Evolutionary conservation across 1,140 invertebrate species (phyloP).

Genomic region (Neotoxoptera formosana): DNA sequence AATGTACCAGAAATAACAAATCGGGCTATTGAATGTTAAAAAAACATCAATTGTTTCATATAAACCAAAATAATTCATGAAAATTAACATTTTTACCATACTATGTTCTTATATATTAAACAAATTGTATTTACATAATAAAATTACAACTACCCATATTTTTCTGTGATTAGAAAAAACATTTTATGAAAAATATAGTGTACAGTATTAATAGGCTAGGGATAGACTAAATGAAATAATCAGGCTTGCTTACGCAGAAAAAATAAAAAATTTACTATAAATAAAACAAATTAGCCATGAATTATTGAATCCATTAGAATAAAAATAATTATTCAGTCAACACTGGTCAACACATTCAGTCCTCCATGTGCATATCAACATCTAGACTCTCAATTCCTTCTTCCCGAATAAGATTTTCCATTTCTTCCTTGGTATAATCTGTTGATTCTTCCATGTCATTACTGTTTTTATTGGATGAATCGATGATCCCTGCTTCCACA

Average conservation of each 20-base stretch:
- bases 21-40: constrained; percentile 45
- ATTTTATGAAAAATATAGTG: constrained; percentile 56
- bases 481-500: constrained; percentile 72
- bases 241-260: background rate
- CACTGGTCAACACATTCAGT: too few species aligned
- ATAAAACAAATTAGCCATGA: constrained; percentile 35
- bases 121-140: constrained; percentile 57
- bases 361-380: constrained; percentile 37
- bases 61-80: constrained; percentile 55
- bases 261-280: constrained; percentile 41
- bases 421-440: constrained; percentile 12
- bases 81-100: constrained; percentile 54
- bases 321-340: constrained; percentile 51
- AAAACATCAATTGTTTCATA: constrained; percentile 38
- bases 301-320: constrained; percentile 35
- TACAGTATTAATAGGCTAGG: constrained; percentile 47
- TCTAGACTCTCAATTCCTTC: constrained; percentile 55
- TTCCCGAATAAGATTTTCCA: constrained; percentile 43
- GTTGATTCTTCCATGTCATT: constrained; percentile 37
- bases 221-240: constrained; percentile 49
- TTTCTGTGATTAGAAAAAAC: constrained; percentile 53
- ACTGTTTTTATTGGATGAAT: constrained; percentile 61
- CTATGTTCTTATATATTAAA: constrained; percentile 43
- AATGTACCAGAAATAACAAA: constrained; percentile 37
- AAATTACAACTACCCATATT: constrained; percentile 56